Evolutionary conservation across 2,797 vertebrate genomes (phyloP).

Genomic region (Cyprinella venusta): DNA sequence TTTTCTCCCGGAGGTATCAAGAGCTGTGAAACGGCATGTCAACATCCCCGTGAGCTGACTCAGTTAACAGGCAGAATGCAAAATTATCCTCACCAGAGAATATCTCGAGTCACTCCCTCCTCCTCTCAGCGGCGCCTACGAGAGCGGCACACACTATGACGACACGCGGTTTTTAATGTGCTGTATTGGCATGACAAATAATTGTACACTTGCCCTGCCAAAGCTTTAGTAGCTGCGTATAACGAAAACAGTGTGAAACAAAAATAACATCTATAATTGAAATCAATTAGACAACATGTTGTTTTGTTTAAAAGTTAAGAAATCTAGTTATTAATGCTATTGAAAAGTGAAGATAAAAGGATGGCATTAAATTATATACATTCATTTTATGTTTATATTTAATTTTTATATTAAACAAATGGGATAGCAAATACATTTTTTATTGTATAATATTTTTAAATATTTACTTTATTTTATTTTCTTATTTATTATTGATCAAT

Average conservation of each 20-base stretch:
- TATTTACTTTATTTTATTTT: neutral
- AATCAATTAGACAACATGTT: neutral
- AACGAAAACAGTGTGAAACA: neutral
- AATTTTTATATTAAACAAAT: neutral
- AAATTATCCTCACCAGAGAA: conserved; percentile 38
- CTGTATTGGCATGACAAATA: conserved; percentile 19
- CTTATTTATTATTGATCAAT: neutral
- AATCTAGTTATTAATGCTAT: neutral
- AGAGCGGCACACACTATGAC: neutral
- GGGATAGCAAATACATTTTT: neutral
- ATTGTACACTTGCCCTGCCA: conserved; percentile 17
- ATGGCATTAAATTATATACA: neutral
- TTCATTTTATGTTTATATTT: neutral
- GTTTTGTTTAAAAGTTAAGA: neutral
- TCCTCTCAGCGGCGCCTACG: neutral
- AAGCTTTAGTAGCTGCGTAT: neutral
- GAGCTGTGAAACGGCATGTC: conserved; percentile 51
- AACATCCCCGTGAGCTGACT: conserved; percentile 44
- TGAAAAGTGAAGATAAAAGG: neutral
- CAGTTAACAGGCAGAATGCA: conserved; percentile 33
- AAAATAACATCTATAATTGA: neutral
- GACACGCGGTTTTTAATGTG: conserved; percentile 12
- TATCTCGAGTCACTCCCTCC: conserved; percentile 9
- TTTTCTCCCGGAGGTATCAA: conserved; percentile 45
- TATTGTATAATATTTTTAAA: neutral